Evolutionary conservation across 2,113 vertebrate species (phyloP).

Genomic region (Pelvicachromis taeniatus): DNA sequence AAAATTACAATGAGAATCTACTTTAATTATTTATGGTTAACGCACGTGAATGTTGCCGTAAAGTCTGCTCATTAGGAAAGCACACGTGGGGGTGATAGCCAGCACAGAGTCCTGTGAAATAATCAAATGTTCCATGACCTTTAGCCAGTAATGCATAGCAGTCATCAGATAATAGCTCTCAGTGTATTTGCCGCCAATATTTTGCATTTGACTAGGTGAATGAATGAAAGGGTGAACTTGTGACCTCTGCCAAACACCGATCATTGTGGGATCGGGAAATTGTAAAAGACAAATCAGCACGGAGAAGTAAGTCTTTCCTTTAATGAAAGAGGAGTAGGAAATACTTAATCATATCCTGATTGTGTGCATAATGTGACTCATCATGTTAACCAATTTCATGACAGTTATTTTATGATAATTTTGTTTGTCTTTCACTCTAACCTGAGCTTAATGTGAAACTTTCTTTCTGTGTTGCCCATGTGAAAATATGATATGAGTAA

Average conservation of each 20-base stretch:
- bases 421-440: neutral
- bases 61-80: neutral
- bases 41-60: neutral
- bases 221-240: neutral
- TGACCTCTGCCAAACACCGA: neutral
- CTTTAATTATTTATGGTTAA: neutral
- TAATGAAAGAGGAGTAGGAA: neutral
- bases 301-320: neutral
- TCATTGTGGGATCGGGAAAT: neutral
- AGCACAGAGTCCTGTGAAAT: neutral
- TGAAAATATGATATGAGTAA: neutral
- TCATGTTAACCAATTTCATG: neutral
- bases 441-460: neutral
- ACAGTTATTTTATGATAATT: neutral
- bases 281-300: neutral
- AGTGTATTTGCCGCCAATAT: neutral
- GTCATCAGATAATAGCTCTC: neutral
- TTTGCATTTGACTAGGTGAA: neutral
- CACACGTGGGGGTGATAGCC: neutral
- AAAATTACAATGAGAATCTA: neutral
- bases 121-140: neutral
- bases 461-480: neutral
- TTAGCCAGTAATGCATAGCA: neutral
- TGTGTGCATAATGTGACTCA: neutral
- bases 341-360: fast-evolving